Percentiles rank a stretch among this genome's conserved stretches.
These are phyloP conservation scores for Acanthurus leucopareius DNA, from an alignment of 2,797 vertebrate species.

Conservation along the genomic window DNA sequence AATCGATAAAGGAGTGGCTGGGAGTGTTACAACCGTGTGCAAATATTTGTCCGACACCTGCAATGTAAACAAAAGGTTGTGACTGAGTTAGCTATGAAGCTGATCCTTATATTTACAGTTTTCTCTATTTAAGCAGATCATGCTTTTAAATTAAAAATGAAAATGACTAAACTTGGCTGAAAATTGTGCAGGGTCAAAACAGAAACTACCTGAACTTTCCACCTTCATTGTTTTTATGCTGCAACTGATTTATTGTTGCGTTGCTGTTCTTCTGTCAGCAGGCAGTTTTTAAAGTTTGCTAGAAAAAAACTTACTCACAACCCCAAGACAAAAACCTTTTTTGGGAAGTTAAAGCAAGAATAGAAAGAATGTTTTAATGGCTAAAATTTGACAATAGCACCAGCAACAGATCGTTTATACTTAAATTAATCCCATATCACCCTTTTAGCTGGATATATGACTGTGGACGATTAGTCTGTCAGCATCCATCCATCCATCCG, in stretches of 20 bases:
- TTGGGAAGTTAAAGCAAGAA: neutral
- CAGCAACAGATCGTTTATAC: neutral
- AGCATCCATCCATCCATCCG: constrained; percentile 26
- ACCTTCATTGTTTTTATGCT: neutral
- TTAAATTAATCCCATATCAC: neutral
- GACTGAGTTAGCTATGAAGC: neutral
- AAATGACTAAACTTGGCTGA: neutral
- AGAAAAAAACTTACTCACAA: neutral
- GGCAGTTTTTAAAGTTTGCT: too few species aligned
- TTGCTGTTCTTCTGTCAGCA: neutral
- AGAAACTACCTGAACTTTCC: neutral
- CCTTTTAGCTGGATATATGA: neutral
- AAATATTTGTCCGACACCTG: too few species aligned
- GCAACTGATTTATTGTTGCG: neutral
- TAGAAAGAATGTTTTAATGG: neutral
- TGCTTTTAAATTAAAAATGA: neutral
- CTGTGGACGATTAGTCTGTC: constrained; percentile 12
- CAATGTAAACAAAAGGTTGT: too few species aligned
- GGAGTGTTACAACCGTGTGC: too few species aligned
- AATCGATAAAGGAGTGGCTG: too few species aligned
- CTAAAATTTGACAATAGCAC: neutral
- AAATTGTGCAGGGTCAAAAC: neutral
- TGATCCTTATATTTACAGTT: neutral
- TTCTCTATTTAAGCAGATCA: neutral
- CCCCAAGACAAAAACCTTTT: neutral